A percentile compares a stretch with the other conserved stretches of the same genome.
Conservation (phyloP, 2,113 vertebrate species). For the Centrocercus urophasianus region DNA sequence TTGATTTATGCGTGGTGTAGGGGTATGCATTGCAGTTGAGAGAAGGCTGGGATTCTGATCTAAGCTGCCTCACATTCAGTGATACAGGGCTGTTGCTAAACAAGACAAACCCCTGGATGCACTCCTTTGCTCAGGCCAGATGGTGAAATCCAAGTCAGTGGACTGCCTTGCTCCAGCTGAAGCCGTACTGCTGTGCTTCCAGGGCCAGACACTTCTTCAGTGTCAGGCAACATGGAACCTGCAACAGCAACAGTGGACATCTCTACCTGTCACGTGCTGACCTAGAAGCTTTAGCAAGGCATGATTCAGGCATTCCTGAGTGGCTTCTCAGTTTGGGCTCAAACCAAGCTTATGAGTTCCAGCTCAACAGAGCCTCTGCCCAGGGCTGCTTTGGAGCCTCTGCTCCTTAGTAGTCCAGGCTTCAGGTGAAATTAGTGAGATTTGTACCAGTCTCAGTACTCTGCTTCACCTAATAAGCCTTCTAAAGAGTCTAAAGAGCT, state of each 20-base stretch:
- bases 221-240: accelerated
- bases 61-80: not conserved
- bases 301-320: accelerated
- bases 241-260: not conserved
- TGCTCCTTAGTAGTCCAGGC: not conserved
- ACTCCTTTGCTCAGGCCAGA: not conserved
- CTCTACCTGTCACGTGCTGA: accelerated
- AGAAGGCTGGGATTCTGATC: not conserved
- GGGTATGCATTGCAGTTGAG: not conserved
- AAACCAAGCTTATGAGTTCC: not conserved
- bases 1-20: not conserved
- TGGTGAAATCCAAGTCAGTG: accelerated
- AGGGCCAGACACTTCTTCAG: not conserved
- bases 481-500: not conserved
- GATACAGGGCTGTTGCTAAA: accelerated
- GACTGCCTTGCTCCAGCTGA: not conserved
- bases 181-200: not conserved
- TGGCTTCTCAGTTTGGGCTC: not conserved
- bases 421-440: not conserved
- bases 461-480: not conserved
- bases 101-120: accelerated
- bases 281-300: not conserved
- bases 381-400: not conserved
- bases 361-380: not conserved
- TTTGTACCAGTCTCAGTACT: not conserved